Base-by-base conservation (phyloP, 2,113 vertebrate genomes). In the Corydoras sp. region DNA sequence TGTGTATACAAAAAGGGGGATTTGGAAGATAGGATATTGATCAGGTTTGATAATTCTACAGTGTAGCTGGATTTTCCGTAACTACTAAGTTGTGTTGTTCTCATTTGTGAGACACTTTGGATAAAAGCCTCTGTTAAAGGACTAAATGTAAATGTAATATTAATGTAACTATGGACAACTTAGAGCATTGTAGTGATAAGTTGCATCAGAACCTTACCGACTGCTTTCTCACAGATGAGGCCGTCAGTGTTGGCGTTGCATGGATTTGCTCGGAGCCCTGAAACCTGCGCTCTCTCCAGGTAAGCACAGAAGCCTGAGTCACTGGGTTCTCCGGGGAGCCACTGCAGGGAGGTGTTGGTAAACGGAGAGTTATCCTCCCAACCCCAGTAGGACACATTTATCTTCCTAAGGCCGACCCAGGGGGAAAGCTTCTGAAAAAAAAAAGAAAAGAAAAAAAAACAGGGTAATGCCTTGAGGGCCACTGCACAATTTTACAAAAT, bases 341-440 rank as follows among this genome's bases (percentile, higher is more conserved):
- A 98, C 79, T 92, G 91, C 35, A 98, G 82, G 0, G 88, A 89
- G 68, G 85, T 91, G 88, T 98, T 97, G 50, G 93, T 94, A 81
- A 98, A 98, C 3, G 96, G 92, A 13, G 95, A 92, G 91, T 93
- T 94, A 83, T 99, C 95, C 69, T 99, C 97, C 97, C 97, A 99
- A 76, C 95, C 95, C 97, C 97, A 99, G 12, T 98, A 98, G 0
- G 97, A 99, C 67, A 98, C 91, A 0, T 99, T 99, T 85, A 98
- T 97, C 83, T 98, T 98, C 80, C 96, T 90, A 76, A 99, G 86
- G 24, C 97, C 97, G 61, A 99, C 96, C 97, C 97, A 98, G 0
- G 96, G 97, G 18, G 93, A 96, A 83, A 99, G 92, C 56, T 81
- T 83, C 95, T 98, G 75, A 50, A 50, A 50, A 50, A 50, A 7